Evolutionary conservation across 2,113 vertebrate species (phyloP), one percentile per base, ranked within the genome.

Genomic region (Sinocyclocheilus anshuiensis): DNA sequence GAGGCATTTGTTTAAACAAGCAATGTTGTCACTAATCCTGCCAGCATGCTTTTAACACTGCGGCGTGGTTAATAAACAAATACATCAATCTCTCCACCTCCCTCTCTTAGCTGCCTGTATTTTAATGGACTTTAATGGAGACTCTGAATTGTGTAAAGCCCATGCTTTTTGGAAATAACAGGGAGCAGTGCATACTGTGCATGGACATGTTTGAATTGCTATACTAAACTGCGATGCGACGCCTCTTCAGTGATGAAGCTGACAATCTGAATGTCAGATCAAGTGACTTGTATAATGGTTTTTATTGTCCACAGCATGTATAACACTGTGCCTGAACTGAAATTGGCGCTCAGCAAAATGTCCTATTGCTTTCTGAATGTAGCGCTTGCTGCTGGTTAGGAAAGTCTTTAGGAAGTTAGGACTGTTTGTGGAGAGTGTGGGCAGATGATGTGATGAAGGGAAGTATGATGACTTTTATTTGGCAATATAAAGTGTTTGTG

Each of bases 31-130:
- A 88, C 83, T 88, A 86, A 88, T 86, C 83, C 86, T 81, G 88
- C 80, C 82, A 87, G 87, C 83, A 79, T 65, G 76, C 86, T 87
- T 86, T 87, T 86, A 87, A 81, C 59, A 72, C 86, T 67, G 77
- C 33, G 22, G 71, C 72, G 79, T 80, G 61, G 82, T 86, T 88
- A 87, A 90, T 88, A 81, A 86, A 88, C 81, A 88, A 77, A 86
- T 86, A 76, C 83, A 88, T 84, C 87, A 87, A 87, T 85, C 57
- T 85, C 33, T 22, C 26, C 42, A 61, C 13, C 83, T 84, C 87
- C 77, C 75, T 85, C 67, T 45, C 79, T 75, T 55, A 77, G 59
- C 78, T 82, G 72, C 65, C 63, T 80, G 59, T 12, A 69, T 72
- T 83, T 87, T 83, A 89, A 87, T 89, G 81, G 80, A 16, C n/a